Conservation (phyloP, 1,140 invertebrate genomes). For the Hycleus phaleratus region DNA sequence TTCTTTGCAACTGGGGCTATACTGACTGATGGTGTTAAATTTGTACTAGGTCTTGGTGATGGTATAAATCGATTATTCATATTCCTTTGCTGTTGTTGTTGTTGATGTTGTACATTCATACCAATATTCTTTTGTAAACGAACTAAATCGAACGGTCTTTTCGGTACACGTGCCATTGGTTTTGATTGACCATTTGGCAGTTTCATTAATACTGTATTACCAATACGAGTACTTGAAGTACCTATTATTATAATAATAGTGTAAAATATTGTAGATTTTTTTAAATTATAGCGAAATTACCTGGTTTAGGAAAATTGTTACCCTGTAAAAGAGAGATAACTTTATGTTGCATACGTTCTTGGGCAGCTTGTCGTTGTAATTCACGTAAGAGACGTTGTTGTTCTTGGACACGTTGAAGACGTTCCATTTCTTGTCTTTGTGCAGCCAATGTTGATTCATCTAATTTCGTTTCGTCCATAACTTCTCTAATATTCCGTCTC, state of each 20-base stretch:
- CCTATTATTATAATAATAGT: background rate
- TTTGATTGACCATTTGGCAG: conserved; percentile 52
- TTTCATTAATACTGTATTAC: conserved; percentile 54
- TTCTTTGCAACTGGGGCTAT: conserved; percentile 46
- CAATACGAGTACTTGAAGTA: conserved; percentile 31
- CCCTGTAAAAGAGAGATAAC: conserved; percentile 63
- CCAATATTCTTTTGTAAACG: conserved; percentile 32
- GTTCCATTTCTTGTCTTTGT: conserved; percentile 85
- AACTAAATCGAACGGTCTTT: conserved; percentile 41
- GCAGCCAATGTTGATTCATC: conserved; percentile 87
- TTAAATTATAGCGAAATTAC: too few species aligned
- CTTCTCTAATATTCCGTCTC: conserved; percentile 79
- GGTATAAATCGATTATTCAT: too few species aligned
- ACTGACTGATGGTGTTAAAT: conserved; percentile 47
- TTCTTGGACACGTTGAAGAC: conserved; percentile 74
- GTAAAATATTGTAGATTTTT: too few species aligned
- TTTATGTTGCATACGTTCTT: conserved; percentile 59
- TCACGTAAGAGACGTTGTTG: conserved; percentile 74
- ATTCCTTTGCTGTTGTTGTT: background rate
- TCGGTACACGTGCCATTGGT: conserved; percentile 38
- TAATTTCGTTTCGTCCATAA: conserved; percentile 85
- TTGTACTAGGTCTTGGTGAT: conserved; percentile 25
- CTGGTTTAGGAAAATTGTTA: conserved; percentile 45
- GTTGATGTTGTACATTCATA: background rate
- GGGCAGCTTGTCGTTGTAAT: conserved; percentile 61